phyloP scores from a whole-genome alignment of 2,888 invertebrate genomes.

The Mesochorus sp. region DNA sequence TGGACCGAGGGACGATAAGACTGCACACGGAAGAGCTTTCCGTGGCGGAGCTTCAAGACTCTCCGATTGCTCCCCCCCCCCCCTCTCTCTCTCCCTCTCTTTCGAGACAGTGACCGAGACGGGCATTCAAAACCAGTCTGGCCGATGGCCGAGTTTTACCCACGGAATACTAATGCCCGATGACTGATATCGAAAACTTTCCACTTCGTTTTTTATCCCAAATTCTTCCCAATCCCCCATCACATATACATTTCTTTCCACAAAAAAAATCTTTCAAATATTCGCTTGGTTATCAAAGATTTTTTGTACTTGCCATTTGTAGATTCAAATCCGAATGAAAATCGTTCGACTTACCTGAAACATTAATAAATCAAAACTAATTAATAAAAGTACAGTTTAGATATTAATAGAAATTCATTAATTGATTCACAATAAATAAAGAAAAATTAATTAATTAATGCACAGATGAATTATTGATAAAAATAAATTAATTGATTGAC shows the following conservation, averaged over 20 bases:
- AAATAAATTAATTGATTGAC: too few relatives aligned
- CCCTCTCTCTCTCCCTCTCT: too few relatives aligned
- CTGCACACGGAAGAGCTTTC: slow-evolving; percentile 71
- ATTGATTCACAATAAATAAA: not conserved
- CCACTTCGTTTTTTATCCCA: slow-evolving; percentile 74
- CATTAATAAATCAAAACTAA: slow-evolving; percentile 11
- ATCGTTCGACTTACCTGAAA: slow-evolving; percentile 47
- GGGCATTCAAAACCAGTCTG: slow-evolving; percentile 26
- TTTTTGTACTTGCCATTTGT: slow-evolving; percentile 24
- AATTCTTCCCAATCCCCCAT: slow-evolving; percentile 7
- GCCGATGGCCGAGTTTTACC: not conserved
- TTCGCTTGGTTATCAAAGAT: not conserved
- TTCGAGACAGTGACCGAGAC: slow-evolving; percentile 3
- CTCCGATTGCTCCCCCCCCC: slow-evolving; percentile 12
- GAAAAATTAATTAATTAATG: not conserved
- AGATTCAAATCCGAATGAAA: not conserved
- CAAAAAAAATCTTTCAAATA: not conserved
- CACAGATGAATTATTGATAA: too few relatives aligned
- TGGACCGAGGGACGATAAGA: slow-evolving; percentile 77
- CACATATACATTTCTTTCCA: not conserved
- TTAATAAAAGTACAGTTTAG: not conserved
- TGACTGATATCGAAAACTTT: slow-evolving; percentile 75
- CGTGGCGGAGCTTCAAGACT: slow-evolving; percentile 54
- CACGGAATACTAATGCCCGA: slow-evolving; percentile 75
- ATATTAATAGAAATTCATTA: not conserved